A percentile compares a stretch with the other conserved stretches of the same genome.
phyloP scores from a whole-genome alignment of 2,888 invertebrate species.

The Campoletis raptor region DNA sequence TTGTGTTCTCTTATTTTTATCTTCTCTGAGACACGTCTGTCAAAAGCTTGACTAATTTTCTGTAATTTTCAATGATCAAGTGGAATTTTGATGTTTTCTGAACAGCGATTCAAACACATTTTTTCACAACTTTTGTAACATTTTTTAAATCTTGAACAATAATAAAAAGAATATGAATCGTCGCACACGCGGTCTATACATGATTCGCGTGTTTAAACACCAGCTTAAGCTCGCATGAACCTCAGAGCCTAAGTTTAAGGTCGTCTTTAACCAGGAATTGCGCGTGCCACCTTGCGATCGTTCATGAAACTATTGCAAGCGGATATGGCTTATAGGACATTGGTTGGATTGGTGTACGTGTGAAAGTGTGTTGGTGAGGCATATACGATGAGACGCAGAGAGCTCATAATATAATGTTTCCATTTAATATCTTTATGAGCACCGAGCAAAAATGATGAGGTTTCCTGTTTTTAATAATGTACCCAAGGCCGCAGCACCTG shows the following conservation, averaged over 20 bases:
- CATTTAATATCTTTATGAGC: slow-evolving; percentile 84
- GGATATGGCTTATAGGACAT: slow-evolving; percentile 2
- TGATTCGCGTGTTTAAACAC: neutral
- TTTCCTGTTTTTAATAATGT: slow-evolving; percentile 84
- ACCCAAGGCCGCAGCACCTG: slow-evolving; percentile 80
- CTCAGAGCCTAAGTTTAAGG: slow-evolving; percentile 54
- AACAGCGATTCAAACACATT: neutral
- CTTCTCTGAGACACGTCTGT: no score
- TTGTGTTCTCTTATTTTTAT: neutral
- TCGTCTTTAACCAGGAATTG: slow-evolving; percentile 25
- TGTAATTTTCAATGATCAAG: no score
- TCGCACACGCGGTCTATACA: neutral
- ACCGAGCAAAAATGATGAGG: slow-evolving; percentile 82
- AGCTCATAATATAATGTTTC: slow-evolving; percentile 82
- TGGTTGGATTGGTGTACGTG: neutral
- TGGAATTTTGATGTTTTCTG: neutral
- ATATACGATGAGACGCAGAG: slow-evolving; percentile 38
- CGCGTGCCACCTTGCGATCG: slow-evolving; percentile 34
- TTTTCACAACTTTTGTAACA: neutral
- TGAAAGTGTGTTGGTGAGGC: slow-evolving; percentile 37
- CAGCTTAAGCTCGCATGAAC: slow-evolving; percentile 24
- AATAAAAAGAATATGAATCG: neutral
- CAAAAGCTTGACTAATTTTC: no score
- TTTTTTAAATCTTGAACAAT: neutral
- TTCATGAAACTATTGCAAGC: slow-evolving; percentile 17